Evolutionary conservation across 2,113 vertebrate genomes (phyloP).

Genomic region (Hippocampus barbouri): DNA sequence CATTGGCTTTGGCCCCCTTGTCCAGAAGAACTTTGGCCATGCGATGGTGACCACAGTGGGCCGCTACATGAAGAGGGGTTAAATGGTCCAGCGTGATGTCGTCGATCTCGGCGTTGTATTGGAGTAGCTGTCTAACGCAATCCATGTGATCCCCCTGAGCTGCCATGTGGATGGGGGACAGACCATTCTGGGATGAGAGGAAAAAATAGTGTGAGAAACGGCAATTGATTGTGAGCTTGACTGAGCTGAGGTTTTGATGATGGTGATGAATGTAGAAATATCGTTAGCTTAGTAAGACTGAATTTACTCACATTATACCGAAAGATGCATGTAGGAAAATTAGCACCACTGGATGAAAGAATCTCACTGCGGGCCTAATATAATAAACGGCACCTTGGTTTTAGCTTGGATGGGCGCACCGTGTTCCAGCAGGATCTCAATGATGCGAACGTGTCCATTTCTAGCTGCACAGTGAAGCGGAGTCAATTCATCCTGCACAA

Average conservation of each 20-base stretch:
- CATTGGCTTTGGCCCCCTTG: conserved; percentile 93
- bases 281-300: background rate
- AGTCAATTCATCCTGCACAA: conserved; percentile 93
- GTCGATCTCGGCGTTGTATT: conserved; percentile 90
- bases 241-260: background rate
- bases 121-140: conserved; percentile 89
- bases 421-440: conserved; percentile 93
- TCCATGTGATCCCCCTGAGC: conserved; percentile 97
- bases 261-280: background rate
- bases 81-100: conserved; percentile 96
- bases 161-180: conserved; percentile 98
- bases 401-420: conserved; percentile 97
- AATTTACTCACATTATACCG: conserved; percentile 1
- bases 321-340: background rate
- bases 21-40: conserved; percentile 94
- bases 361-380: background rate
- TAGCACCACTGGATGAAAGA: background rate
- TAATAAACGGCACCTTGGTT: conserved; percentile 83
- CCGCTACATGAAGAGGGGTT: conserved; percentile 93
- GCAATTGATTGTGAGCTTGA: background rate
- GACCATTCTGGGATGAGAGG: conserved; percentile 78
- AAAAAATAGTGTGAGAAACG: background rate
- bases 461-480: conserved; percentile 96
- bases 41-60: conserved; percentile 93
- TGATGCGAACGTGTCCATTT: conserved; percentile 91